Evolutionary conservation across 2,113 vertebrate species (phyloP).

Genomic region (Daboia siamensis): DNA sequence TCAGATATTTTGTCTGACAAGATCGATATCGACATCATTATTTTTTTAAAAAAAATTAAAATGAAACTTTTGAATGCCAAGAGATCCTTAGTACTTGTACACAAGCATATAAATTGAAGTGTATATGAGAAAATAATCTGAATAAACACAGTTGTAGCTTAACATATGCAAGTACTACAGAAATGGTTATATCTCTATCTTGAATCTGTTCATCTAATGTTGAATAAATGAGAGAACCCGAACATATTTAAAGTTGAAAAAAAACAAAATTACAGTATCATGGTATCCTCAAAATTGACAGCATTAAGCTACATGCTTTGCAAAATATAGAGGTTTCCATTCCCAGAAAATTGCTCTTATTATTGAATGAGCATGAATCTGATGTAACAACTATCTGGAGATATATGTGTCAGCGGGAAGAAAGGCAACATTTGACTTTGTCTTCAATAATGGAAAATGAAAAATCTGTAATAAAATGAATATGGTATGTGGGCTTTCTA

Average conservation of each 20-base stretch:
- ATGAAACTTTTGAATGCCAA: not conserved
- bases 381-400: slow-evolving; percentile 15
- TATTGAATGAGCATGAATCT: not conserved
- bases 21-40: not conserved
- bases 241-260: not conserved
- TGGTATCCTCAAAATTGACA: not conserved
- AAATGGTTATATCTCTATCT: not conserved
- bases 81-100: not conserved
- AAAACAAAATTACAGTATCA: not conserved
- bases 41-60: not conserved
- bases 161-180: not conserved
- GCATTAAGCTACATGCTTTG: not conserved
- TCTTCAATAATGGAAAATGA: slow-evolving; percentile 39
- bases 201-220: not conserved
- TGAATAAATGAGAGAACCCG: not conserved
- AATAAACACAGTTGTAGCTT: not conserved
- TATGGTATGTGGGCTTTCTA: not conserved
- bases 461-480: not conserved
- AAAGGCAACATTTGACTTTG: slow-evolving; percentile 39
- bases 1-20: not conserved
- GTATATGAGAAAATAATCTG: not conserved
- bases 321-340: not conserved
- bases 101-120: not conserved
- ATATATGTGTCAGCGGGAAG: slow-evolving; percentile 35
- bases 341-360: not conserved